Base-by-base conservation (phyloP, 2,888 invertebrate genomes). In the Tolmerus cingulatus region DNA sequence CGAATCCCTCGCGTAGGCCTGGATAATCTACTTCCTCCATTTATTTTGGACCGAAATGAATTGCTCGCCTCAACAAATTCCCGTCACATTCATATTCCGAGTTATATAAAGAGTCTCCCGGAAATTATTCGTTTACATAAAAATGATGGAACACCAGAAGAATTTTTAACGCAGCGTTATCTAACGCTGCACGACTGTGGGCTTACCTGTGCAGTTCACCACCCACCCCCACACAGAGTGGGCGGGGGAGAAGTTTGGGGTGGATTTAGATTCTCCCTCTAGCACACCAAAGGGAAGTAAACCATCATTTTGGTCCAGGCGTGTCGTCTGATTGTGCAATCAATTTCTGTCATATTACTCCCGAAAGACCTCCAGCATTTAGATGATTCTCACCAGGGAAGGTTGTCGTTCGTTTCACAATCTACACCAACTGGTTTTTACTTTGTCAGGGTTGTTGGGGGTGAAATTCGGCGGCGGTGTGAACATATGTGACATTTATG, bases 291-390 rank as follows among this genome's bases (percentile, higher is more conserved):
- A 30, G 43, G 9, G 79, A 79, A 46, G 79, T 79, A 27, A 66
- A 79, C 79, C 51, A 51, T 46, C 79, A 40, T 79, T 79, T 79
- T 79, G 43, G 40, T 51, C 79, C 51, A 79, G 79, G 43, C 66
- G 27, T 37, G 46, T 79, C 79, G 46, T 79, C 79, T 79, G 79
- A 79, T 79, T 79, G 79, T 82, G 57, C 82, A 82, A 82, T 82
- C 82, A 82, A 82, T 82, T 82, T 82, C 66, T 82, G 82, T 82
- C 55, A 34, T 82, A 82, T 82, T 66, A 82, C 66, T 51, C 57
- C 82, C 82, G 30, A 79, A 46, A 30, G 78, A 46, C 51, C 51
- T 79, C 8, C 16, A 51, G 51, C n/a, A 51, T 46, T 27, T 79
- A 78, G 23, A 19, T 19, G 37, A n/a, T 1, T 40, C 79, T 51